Percentiles rank a stretch among this genome's conserved stretches.
Conservation (phyloP, 2,113 vertebrate species). For the Bungarus multicinctus region DNA sequence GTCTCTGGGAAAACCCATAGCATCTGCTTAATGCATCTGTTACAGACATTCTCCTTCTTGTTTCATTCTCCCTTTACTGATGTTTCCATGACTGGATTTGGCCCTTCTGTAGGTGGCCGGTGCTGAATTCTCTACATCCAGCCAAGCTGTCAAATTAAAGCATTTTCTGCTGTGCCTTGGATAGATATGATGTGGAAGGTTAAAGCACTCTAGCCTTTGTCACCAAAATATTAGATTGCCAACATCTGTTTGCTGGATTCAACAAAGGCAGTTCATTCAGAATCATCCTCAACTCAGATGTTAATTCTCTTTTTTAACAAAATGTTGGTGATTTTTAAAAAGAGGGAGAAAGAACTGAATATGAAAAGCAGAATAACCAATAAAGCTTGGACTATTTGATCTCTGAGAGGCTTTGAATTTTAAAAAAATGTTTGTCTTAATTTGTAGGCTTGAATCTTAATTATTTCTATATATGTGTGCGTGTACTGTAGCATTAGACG, state of each 20-base stretch:
- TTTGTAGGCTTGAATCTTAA: constrained; percentile 65
- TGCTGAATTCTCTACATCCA: constrained; percentile 63
- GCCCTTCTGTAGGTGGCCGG: constrained; percentile 62
- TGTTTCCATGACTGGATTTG: constrained; percentile 53
- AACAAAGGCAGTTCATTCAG: constrained; percentile 51
- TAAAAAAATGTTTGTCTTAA: constrained; percentile 56
- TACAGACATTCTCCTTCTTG: constrained; percentile 5
- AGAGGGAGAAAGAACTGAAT: constrained; percentile 11
- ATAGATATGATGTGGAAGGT: constrained; percentile 56
- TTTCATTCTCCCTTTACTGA: constrained; percentile 51
- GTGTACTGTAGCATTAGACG: constrained; percentile 71
- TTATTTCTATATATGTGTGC: constrained; percentile 31
- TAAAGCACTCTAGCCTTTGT: constrained; percentile 63
- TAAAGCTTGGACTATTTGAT: neutral
- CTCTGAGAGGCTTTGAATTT: constrained; percentile 39
- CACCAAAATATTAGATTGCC: constrained; percentile 52
- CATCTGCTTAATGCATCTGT: constrained; percentile 27
- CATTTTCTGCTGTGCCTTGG: constrained; percentile 38
- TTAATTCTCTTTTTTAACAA: neutral
- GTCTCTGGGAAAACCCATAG: constrained; percentile 33
- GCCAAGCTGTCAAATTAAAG: constrained; percentile 70
- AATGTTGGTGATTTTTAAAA: neutral
- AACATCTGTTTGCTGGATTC: constrained; percentile 64
- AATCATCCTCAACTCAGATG: constrained; percentile 33
- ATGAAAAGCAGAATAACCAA: neutral